Base-by-base conservation (phyloP, 2,797 vertebrate genomes). In the Streptopelia turtur region DNA sequence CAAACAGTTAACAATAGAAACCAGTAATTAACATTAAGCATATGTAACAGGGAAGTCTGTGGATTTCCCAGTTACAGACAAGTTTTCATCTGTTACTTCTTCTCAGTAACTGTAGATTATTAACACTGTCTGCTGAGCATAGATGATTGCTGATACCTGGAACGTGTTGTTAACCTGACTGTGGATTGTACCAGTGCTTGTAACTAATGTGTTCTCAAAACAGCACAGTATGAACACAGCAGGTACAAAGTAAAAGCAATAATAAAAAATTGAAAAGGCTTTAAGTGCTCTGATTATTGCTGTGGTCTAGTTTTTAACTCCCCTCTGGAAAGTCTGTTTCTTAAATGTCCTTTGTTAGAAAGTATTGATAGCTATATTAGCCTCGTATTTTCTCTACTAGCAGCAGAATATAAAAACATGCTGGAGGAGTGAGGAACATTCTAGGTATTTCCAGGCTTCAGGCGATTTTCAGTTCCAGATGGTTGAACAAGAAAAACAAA, bases 251-350 rank as follows among this genome's bases (percentile, higher is more conserved):
- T 97, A 97, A 98, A 98, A 97, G 94, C 96, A 98, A 95, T 97
- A 97, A 97, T 96, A 98, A 97, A 97, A 98, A 97, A 97, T 94
- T 97, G 97, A 98, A 96, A 94, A 93, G 52, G 83, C 37, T 61
- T 97, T 98, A 97, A 97, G 96, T 91, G 83, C 94, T 96, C 89
- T 97, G 90, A 97, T 98, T 98, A 98, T 97, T 96, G 88, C 89
- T 95, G 76, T 89, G 85, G 93, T 91, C 64, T 95, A 95, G 55
- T 97, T 97, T 97, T 96, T 93, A 93, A 96, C 85, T 94, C 55
- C 84, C 74, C 71, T 95, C 97, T 96, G 80, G 65, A 97, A 96
- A 96, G 59, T 53, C 61, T 94, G 24, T 71, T 95, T 96, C 89
- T 97, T 95, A 43, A 96, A 91, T 91, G 96, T 66, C 81, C 30